phyloP scores from a whole-genome alignment of 2,888 invertebrate genomes.

The Steinernema carpocapsae region DNA sequence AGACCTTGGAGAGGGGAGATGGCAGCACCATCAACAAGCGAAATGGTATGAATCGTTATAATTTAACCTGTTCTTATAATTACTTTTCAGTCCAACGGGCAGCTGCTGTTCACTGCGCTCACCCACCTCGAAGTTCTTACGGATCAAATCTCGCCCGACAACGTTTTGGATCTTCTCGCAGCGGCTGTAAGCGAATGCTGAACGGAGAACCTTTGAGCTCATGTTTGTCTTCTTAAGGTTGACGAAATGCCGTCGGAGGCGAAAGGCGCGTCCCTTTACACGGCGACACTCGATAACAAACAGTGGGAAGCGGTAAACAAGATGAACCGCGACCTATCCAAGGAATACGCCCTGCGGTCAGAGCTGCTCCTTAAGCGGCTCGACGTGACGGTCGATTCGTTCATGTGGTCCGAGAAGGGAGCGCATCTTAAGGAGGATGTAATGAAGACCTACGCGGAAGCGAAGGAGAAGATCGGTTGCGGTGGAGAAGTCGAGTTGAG shows the following conservation, averaged over 20 bases:
- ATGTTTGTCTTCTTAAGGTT: not conserved
- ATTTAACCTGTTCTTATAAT: not conserved
- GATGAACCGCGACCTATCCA: not conserved
- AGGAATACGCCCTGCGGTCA: constrained; percentile 82
- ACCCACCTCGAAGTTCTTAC: not conserved
- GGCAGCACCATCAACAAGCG: not conserved
- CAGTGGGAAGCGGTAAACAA: constrained; percentile 2
- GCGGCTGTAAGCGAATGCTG: not conserved
- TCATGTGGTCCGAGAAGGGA: constrained; percentile 73
- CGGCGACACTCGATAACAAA: constrained; percentile 1
- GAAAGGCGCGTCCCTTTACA: not conserved
- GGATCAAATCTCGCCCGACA: not conserved
- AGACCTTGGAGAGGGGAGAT: no score
- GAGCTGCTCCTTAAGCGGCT: constrained; percentile 87
- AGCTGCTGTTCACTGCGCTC: not conserved
- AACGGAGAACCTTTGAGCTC: not conserved
- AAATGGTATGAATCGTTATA: not conserved
- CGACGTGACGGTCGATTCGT: constrained; percentile 94
- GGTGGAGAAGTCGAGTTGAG: constrained; percentile 36
- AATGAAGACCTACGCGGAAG: constrained; percentile 39
- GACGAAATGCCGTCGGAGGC: not conserved
- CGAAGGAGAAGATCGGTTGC: constrained; percentile 12
- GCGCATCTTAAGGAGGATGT: constrained; percentile 50
- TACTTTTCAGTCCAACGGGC: not conserved
- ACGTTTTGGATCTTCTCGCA: not conserved